phyloP scores from a whole-genome alignment of 2,113 vertebrate genomes.

The Lamprotornis superbus region DNA sequence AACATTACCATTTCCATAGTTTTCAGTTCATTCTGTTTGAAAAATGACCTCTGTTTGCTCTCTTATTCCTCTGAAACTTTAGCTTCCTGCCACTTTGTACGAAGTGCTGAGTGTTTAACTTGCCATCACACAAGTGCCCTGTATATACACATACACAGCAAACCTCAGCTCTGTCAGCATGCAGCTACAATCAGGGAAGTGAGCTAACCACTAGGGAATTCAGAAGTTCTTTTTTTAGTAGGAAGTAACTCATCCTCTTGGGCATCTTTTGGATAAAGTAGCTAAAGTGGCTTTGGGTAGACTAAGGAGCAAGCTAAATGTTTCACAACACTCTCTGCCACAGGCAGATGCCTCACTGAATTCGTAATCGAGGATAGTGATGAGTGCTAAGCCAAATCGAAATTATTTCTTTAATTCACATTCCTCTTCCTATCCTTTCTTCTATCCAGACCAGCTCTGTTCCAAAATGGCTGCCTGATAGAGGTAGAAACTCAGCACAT shows the following conservation, averaged over 20 bases:
- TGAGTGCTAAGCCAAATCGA: background rate
- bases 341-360: background rate
- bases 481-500: background rate
- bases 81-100: background rate
- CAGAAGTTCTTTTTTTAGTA: background rate
- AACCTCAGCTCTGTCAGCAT: background rate
- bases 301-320: background rate
- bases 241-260: background rate
- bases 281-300: background rate
- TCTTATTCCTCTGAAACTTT: background rate
- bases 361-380: background rate
- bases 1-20: background rate
- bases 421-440: background rate
- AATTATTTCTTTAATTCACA: background rate
- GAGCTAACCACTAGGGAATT: background rate
- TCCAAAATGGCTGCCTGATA: background rate
- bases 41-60: background rate
- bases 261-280: background rate
- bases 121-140: background rate
- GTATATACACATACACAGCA: background rate
- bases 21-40: background rate
- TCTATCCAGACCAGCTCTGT: background rate
- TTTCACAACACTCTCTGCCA: background rate
- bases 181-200: background rate
- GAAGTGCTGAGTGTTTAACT: background rate